phyloP scores from a whole-genome alignment of 2,888 invertebrate species.

The Tortricodes alternella region DNA sequence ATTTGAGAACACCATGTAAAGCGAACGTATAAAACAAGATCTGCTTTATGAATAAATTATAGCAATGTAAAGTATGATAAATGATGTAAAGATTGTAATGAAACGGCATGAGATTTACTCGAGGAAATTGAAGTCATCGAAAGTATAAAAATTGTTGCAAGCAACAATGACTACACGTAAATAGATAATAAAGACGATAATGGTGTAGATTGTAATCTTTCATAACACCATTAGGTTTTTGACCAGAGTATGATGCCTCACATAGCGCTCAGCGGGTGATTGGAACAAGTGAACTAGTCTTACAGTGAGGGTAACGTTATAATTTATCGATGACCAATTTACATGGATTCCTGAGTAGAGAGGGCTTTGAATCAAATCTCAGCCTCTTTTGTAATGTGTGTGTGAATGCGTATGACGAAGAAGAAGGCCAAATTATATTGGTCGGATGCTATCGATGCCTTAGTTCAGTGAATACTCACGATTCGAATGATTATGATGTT shows the following conservation, averaged over 20 bases:
- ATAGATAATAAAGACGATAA: slow-evolving; percentile 47
- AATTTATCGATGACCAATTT: slow-evolving; percentile 70
- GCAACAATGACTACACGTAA: slow-evolving; percentile 32
- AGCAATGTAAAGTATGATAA: slow-evolving; percentile 80
- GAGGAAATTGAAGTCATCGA: slow-evolving; percentile 46
- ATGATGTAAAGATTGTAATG: slow-evolving; percentile 78
- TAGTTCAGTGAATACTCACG: slow-evolving; percentile 74
- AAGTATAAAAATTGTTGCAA: slow-evolving; percentile 35
- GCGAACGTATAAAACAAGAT: slow-evolving; percentile 76
- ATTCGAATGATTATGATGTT: slow-evolving; percentile 77
- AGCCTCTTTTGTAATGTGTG: neutral
- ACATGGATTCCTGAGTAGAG: slow-evolving; percentile 50
- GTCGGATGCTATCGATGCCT: slow-evolving; percentile 56
- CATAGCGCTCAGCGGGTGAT: slow-evolving; percentile 78
- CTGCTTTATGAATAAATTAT: slow-evolving; percentile 77
- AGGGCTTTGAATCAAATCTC: slow-evolving; percentile 8
- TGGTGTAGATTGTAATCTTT: slow-evolving; percentile 40
- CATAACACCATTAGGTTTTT: slow-evolving; percentile 50
- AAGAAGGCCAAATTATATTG: slow-evolving; percentile 48
- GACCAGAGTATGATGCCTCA: slow-evolving; percentile 67
- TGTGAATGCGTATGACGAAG: neutral
- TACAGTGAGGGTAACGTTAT: slow-evolving; percentile 73
- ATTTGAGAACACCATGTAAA: slow-evolving; percentile 75
- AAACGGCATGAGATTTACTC: slow-evolving; percentile 69
- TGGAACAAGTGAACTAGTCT: slow-evolving; percentile 75